Evolutionary conservation across 2,797 vertebrate genomes (phyloP).

Genomic region (Sebastes oblongus): DNA sequence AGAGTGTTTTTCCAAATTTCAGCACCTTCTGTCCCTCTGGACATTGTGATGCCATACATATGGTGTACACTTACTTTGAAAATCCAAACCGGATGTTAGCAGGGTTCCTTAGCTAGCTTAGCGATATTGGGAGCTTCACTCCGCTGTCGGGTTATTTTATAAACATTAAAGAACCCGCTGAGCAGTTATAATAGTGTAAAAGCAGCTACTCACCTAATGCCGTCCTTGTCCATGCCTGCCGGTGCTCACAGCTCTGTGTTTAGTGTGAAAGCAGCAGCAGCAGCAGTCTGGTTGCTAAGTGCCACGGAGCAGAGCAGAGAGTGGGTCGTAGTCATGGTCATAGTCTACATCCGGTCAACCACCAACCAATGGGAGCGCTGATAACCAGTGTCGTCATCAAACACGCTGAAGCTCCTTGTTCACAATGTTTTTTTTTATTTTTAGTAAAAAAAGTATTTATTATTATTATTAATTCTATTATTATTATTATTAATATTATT

Average conservation of each 20-base stretch:
- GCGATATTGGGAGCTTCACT: neutral
- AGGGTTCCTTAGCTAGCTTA: constrained; percentile 13
- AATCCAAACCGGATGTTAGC: constrained; percentile 15
- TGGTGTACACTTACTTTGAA: constrained; percentile 41
- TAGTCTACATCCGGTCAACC: constrained; percentile 59
- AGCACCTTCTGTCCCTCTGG: too few species aligned
- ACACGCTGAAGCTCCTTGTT: constrained; percentile 39
- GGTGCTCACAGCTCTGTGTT: neutral
- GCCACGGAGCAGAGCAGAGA: constrained; percentile 77
- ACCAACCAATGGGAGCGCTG: constrained; percentile 60
- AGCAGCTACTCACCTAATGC: constrained; percentile 43
- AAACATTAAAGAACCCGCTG: neutral
- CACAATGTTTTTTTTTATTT: neutral
- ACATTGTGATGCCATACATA: neutral
- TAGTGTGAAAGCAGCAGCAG: neutral
- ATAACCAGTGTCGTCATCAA: constrained; percentile 48
- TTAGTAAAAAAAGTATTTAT: neutral
- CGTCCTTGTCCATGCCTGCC: constrained; percentile 2
- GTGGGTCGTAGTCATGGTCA: constrained; percentile 32
- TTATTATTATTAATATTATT: neutral
- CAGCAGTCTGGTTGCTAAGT: constrained; percentile 34
- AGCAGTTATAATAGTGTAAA: neutral
- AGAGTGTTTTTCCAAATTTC: too few species aligned
- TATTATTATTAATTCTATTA: neutral
- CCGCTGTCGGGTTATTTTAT: constrained; percentile 16